Conservation (phyloP, 2,797 vertebrate genomes). For the Gallinago solitaria region DNA sequence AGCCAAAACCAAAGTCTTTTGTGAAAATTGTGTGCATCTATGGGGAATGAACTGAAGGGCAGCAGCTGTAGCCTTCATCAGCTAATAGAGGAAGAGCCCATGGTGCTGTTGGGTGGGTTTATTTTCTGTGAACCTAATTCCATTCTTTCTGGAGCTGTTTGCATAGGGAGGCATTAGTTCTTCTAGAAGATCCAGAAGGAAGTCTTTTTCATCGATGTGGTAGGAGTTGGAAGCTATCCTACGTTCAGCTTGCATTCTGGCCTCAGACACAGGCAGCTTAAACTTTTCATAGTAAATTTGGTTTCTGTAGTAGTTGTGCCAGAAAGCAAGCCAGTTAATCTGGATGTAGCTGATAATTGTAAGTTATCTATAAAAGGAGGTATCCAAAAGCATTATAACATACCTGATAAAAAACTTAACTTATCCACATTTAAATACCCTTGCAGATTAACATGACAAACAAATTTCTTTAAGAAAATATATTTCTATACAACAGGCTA, state of each 20-base stretch:
- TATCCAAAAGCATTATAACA: not conserved
- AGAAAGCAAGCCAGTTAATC: not conserved
- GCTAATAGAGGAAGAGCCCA: accelerated
- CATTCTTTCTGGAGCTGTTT: not conserved
- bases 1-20: not conserved
- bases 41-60: not conserved
- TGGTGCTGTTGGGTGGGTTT: not conserved
- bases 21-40: not conserved
- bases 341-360: not conserved
- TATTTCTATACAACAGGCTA: not conserved
- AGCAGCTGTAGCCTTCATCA: not conserved
- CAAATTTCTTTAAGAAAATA: not conserved
- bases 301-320: not conserved
- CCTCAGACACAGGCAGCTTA: not conserved
- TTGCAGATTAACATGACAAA: not conserved
- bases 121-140: not conserved
- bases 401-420: not conserved
- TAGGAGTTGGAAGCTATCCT: not conserved
- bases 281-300: not conserved
- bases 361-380: not conserved
- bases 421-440: not conserved
- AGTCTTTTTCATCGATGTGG: not conserved
- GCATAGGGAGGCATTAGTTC: too few species aligned
- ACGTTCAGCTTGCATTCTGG: not conserved
- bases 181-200: not conserved